phyloP scores from a whole-genome alignment of 1,140 invertebrate genomes.

The Nomia melanderi region DNA sequence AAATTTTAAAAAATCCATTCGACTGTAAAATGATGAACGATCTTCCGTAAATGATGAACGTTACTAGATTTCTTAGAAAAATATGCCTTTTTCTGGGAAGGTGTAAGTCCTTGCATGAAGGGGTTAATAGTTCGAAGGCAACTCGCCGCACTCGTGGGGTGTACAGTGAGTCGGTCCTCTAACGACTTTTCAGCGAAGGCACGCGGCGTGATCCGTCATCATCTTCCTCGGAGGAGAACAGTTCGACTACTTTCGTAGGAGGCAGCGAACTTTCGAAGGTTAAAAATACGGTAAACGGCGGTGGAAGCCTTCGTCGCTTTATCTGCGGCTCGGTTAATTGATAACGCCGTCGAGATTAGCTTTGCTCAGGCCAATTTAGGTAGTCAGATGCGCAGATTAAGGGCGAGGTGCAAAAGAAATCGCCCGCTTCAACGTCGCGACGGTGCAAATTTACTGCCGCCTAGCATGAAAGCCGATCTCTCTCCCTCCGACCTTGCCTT shows the following conservation, averaged over 20 bases:
- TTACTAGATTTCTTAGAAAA: no score
- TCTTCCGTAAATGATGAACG: no score
- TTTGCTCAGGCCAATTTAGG: constrained; percentile 68
- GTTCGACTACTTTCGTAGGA: constrained; percentile 37
- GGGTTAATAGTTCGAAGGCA: neutral
- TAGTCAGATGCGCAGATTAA: constrained; percentile 67
- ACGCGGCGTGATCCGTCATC: neutral
- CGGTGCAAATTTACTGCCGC: constrained; percentile 64
- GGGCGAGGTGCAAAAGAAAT: constrained; percentile 62
- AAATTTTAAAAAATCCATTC: no score
- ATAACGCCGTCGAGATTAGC: constrained; percentile 69
- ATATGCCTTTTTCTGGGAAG: no score
- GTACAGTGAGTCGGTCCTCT: neutral
- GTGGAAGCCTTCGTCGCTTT: constrained; percentile 18
- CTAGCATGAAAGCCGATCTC: constrained; percentile 64
- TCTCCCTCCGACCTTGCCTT: no score
- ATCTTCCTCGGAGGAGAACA: neutral
- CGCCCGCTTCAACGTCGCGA: constrained; percentile 57
- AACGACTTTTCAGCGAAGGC: neutral
- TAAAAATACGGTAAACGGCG: constrained; percentile 44
- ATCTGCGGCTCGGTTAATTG: constrained; percentile 64
- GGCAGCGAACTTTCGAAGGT: constrained; percentile 25
- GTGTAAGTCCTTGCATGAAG: no score
- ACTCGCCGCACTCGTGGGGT: neutral
- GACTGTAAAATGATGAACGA: no score